Evolutionary conservation across 92 coral and sea anemone species (phyloP).

Genomic region (Virgularia gustaviana): DNA sequence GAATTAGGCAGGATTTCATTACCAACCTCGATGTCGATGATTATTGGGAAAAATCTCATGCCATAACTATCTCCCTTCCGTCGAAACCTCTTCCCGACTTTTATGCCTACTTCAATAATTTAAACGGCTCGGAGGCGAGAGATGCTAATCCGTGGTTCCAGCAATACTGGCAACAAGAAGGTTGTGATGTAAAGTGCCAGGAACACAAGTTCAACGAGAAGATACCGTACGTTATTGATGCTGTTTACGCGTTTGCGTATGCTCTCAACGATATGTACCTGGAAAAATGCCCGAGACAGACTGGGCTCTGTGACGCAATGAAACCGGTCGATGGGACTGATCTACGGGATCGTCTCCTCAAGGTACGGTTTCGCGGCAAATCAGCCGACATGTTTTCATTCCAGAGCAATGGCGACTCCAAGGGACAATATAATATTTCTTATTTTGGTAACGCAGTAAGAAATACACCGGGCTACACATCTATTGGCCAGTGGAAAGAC

Average conservation of each 20-base stretch:
- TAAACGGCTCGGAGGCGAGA: conserved; percentile 54
- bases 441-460: conserved; percentile 53
- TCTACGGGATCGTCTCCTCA: conserved; percentile 50
- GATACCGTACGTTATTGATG: conserved; percentile 89
- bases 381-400: conserved; percentile 60
- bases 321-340: conserved; percentile 47
- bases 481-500: conserved; percentile 39
- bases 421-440: conserved; percentile 76
- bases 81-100: conserved; percentile 39
- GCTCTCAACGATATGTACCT: conserved; percentile 67
- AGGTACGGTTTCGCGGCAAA: conserved; percentile 57
- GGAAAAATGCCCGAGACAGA: conserved; percentile 58
- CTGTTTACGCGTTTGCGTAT: conserved; percentile 81
- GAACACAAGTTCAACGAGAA: conserved; percentile 60
- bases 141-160: conserved; percentile 81
- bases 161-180: conserved; percentile 68
- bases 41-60: conserved; percentile 62
- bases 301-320: conserved; percentile 63
- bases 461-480: background rate
- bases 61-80: conserved; percentile 73
- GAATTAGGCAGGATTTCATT: conserved; percentile 67
- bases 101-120: conserved; percentile 55
- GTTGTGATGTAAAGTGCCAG: conserved; percentile 57
- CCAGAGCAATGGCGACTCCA: conserved; percentile 70
- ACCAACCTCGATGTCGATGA: conserved; percentile 60